Base-by-base conservation (phyloP, 2,888 invertebrate genomes). In the Carcina quercana region DNA sequence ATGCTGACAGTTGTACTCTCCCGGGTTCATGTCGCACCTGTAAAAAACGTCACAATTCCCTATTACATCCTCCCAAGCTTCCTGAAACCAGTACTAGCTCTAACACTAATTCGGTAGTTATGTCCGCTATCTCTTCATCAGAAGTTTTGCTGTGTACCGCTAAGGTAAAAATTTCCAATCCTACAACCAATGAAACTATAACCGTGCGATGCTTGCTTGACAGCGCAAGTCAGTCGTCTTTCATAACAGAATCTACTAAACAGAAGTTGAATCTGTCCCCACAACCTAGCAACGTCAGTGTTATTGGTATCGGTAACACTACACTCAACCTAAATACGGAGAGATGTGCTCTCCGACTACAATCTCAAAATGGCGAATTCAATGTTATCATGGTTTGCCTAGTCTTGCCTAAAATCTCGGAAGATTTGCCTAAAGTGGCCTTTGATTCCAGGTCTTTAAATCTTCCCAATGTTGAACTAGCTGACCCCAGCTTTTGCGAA, bases 401-500 rank as follows among this genome's bases (percentile, higher is more conserved):
- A 7, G 19, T 35, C 2, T 12, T 38, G 11, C 29, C 35, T n/a
- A 13, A 20, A 11, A 25, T 38, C 4, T 25, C 35, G 4, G 20
- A 32, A 3, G 15, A 19, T 3, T 5, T 38, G 12, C 38, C 38
- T 14, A 35, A 35, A 15, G 8, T 8, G 6, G 7, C 14, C 3
- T 13, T 29, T 21, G 22, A 21, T n/a, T 8, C 6, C 14, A 13
- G 5, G 10, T 20, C 6, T 20, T 13, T 15, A 3, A 11, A 30
- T 22, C 17, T 29, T 12, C 10, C 22, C 5, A 22, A 22, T 22
- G 5, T 21, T 10, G n/a, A 5, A 3, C 29, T 44, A 28, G 42
- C 42, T 1, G 44, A 42, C 25, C 44, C 44, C 6, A 17, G 24
- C 1, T 44, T 44, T 15, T 26, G 40, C 29, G 10, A 40, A 13